Percentiles rank a stretch among this genome's conserved stretches.
These are phyloP conservation scores for Esox lucius DNA, from an alignment of 2,797 vertebrate genomes.

Conservation along the genomic window DNA sequence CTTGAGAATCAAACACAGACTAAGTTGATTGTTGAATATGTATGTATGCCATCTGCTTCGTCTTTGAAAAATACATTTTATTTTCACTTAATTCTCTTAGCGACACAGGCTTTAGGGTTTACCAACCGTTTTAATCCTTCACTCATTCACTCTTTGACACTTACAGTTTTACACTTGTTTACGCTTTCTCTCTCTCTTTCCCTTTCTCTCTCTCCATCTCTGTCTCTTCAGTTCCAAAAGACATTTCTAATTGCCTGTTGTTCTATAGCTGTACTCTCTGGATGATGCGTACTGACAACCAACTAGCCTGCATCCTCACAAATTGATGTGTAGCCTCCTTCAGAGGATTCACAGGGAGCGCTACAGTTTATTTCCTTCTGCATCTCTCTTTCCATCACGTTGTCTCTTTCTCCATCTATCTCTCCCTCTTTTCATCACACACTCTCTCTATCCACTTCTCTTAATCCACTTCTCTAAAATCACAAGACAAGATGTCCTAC, in stretches of 20 bases:
- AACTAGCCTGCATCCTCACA: slow-evolving; percentile 9
- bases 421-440: neutral
- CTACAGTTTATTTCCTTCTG: neutral
- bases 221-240: neutral
- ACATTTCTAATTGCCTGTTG: slow-evolving; percentile 19
- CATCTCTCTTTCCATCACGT: neutral
- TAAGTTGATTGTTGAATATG: too few relatives aligned
- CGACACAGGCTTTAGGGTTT: too few relatives aligned
- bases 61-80: too few relatives aligned
- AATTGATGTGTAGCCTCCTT: slow-evolving; percentile 1
- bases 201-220: neutral
- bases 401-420: neutral
- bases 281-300: slow-evolving; percentile 13
- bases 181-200: too few relatives aligned
- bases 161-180: too few relatives aligned
- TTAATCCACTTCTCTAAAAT: neutral
- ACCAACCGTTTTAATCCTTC: too few relatives aligned
- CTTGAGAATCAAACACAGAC: too few relatives aligned
- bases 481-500: neutral
- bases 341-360: slow-evolving; percentile 1
- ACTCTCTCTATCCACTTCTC: neutral
- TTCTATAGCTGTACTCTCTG: slow-evolving; percentile 9
- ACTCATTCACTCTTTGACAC: too few relatives aligned
- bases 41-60: too few relatives aligned
- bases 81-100: too few relatives aligned